Evolutionary conservation across 2,797 vertebrate species (phyloP).

Genomic region (Alauda arvensis): DNA sequence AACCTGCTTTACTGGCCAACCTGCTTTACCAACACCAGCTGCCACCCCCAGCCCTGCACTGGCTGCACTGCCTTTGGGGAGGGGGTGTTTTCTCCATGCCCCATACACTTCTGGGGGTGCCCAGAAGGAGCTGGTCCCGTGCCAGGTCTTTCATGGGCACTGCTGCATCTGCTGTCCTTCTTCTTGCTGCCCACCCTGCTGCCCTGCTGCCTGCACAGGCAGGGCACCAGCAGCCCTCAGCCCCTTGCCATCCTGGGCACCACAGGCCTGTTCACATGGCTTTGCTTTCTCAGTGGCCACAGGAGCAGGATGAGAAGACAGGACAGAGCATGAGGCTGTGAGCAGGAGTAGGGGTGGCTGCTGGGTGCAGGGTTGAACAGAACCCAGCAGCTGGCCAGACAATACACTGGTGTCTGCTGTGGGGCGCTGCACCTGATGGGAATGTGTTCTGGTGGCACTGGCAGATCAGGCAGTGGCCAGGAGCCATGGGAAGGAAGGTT

Average conservation of each 20-base stretch:
- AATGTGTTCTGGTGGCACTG: not conserved
- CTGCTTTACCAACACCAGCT: not conserved
- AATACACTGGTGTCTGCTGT: not conserved
- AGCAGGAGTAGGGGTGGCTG: not conserved
- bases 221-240: not conserved
- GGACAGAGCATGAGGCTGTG: accelerated
- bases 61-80: not conserved
- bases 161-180: not conserved
- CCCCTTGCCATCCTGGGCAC: not conserved
- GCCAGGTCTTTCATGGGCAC: not conserved
- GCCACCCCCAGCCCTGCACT: accelerated
- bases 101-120: not conserved
- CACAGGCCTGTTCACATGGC: not conserved
- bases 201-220: not conserved
- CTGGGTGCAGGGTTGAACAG: not conserved
- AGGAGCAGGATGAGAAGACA: not conserved
- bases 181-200: not conserved
- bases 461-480: not conserved
- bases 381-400: not conserved
- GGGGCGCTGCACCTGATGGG: not conserved
- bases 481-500: not conserved
- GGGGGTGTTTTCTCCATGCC: not conserved
- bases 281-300: not conserved
- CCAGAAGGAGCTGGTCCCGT: not conserved
- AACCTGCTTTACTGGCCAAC: not conserved